phyloP scores from a whole-genome alignment of 1,140 invertebrate genomes.

The Ips typographus region DNA sequence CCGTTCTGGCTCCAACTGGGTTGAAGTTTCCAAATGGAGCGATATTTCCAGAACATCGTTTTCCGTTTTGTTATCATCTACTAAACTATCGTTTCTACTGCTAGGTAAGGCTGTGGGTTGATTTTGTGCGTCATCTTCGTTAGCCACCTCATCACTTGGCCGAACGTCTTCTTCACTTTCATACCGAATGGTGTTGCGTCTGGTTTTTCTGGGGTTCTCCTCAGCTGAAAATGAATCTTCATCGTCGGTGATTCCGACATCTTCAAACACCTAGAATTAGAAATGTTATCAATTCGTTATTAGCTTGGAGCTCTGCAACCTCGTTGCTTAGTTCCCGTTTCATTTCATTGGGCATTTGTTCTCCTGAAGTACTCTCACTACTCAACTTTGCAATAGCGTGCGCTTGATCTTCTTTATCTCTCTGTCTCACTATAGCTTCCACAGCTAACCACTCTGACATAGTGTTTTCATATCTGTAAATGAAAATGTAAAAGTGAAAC shows the following conservation, averaged over 20 bases:
- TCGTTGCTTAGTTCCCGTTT: conserved; percentile 52
- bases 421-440: conserved; percentile 85
- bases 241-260: conserved; percentile 53
- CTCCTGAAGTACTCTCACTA: conserved; percentile 56
- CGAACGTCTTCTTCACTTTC: conserved; percentile 52
- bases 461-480: conserved; percentile 72
- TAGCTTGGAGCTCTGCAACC: conserved; percentile 41
- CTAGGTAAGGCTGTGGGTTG: conserved; percentile 7
- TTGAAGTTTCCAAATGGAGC: too few relatives aligned
- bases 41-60: too few relatives aligned
- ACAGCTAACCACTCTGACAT: conserved; percentile 95
- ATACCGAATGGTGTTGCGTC: conserved; percentile 52
- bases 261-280: conserved; percentile 57
- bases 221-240: conserved; percentile 57
- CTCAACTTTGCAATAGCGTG: conserved; percentile 65
- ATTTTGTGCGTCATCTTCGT: neutral
- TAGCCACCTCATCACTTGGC: neutral
- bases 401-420: conserved; percentile 73
- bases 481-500: conserved; percentile 8
- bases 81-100: conserved; percentile 11
- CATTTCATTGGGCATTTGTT: conserved; percentile 46
- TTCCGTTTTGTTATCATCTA: neutral
- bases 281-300: neutral
- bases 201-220: conserved; percentile 51
- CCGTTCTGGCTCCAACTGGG: too few relatives aligned